phyloP scores from a whole-genome alignment of 1,140 invertebrate genomes.

The Drosophila ironensis region DNA sequence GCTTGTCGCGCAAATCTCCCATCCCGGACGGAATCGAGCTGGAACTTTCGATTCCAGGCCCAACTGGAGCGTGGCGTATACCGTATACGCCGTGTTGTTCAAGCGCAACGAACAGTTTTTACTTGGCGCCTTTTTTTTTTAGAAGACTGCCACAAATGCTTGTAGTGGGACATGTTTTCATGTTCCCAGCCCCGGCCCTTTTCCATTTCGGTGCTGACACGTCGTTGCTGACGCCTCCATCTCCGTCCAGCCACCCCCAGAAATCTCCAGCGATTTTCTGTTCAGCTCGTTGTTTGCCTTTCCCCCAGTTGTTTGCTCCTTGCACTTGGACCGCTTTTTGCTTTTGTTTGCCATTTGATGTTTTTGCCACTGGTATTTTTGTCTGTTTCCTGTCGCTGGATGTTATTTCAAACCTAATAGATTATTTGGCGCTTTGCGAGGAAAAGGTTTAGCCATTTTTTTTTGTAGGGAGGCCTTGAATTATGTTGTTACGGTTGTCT shows the following conservation, averaged over 20 bases:
- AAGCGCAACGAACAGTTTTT: slow-evolving; percentile 43
- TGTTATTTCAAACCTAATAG: slow-evolving; percentile 57
- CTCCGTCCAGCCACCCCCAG: too few relatives aligned
- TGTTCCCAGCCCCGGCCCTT: slow-evolving; percentile 30
- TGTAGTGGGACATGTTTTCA: slow-evolving; percentile 58
- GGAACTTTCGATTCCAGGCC: slow-evolving; percentile 38
- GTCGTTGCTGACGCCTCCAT: slow-evolving; percentile 31
- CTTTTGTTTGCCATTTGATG: slow-evolving; percentile 27
- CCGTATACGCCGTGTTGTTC: slow-evolving; percentile 64
- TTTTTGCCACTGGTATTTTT: slow-evolving; percentile 33
- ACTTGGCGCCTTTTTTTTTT: slow-evolving; percentile 7
- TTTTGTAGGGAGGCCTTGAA: slow-evolving; percentile 28
- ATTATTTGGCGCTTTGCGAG: slow-evolving; percentile 58
- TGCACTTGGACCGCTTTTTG: slow-evolving; percentile 5
- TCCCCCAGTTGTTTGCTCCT: background rate
- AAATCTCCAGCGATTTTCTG: too few relatives aligned
- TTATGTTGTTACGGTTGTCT: slow-evolving; percentile 31
- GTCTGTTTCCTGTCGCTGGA: slow-evolving; percentile 39
- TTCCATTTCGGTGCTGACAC: slow-evolving; percentile 61
- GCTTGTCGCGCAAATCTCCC: slow-evolving; percentile 34
- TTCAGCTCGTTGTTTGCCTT: background rate
- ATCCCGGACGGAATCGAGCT: slow-evolving; percentile 36
- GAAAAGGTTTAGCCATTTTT: slow-evolving; percentile 35
- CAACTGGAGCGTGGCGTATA: slow-evolving; percentile 47
- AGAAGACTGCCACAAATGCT: slow-evolving; percentile 41